Percentiles rank a stretch among this genome's conserved stretches.
phyloP scores from a whole-genome alignment of 2,797 vertebrate species.

The Pseudomugil tenellus region DNA sequence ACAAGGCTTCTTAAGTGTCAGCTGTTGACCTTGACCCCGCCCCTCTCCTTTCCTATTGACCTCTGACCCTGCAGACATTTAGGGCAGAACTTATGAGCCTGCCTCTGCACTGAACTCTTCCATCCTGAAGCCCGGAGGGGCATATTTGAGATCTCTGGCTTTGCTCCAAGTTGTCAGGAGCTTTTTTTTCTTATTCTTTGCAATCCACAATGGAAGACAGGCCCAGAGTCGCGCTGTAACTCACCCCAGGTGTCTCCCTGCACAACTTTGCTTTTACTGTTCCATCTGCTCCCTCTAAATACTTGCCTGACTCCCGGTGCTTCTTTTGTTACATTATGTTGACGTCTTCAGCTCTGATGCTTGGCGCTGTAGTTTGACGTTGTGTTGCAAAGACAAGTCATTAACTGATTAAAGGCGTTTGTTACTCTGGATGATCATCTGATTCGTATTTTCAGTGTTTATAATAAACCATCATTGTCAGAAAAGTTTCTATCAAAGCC shows the following conservation, averaged over 20 bases:
- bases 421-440: neutral
- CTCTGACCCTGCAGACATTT: constrained; percentile 48
- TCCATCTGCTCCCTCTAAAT: constrained; percentile 64
- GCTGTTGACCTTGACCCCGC: constrained; percentile 57
- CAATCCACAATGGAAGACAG: constrained; percentile 58
- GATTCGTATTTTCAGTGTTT: neutral
- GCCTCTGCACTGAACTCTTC: constrained; percentile 25
- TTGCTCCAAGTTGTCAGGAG: constrained; percentile 60
- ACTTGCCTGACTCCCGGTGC: constrained; percentile 48
- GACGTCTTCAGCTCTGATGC: constrained; percentile 31
- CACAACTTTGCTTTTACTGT: constrained; percentile 70
- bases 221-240: constrained; percentile 45
- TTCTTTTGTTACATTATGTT: constrained; percentile 27
- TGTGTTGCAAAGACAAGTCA: constrained; percentile 4
- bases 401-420: neutral
- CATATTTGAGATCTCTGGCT: constrained; percentile 57
- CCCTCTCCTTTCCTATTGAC: constrained; percentile 40
- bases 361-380: constrained; percentile 12
- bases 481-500: too few relatives aligned
- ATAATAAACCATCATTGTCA: neutral
- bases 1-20: constrained; percentile 18
- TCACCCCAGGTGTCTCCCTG: constrained; percentile 72
- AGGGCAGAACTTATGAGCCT: constrained; percentile 33
- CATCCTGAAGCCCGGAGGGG: constrained; percentile 34
- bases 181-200: constrained; percentile 56